Percentiles rank a stretch among this genome's conserved stretches.
Conservation (phyloP, 1,140 invertebrate genomes). For the Drosophila lowei region DNA sequence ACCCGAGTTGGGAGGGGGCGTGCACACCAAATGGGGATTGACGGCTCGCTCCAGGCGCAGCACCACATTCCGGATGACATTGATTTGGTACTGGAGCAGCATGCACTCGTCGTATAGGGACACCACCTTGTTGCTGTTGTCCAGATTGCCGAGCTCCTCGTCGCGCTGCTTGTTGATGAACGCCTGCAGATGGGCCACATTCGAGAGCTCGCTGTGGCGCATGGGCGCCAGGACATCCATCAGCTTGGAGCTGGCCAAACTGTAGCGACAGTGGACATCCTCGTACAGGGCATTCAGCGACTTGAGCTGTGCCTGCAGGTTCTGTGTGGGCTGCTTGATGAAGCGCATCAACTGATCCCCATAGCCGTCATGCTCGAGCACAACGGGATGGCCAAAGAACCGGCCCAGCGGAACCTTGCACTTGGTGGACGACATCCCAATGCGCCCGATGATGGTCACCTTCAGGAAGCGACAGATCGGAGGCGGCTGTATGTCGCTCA, state of each 20-base stretch:
- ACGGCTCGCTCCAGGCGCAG: constrained; percentile 86
- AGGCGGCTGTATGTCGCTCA: constrained; percentile 94
- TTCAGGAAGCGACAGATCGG: constrained; percentile 94
- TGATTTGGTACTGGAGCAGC: constrained; percentile 91
- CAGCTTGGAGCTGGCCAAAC: constrained; percentile 91
- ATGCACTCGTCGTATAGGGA: constrained; percentile 92
- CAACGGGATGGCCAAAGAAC: constrained; percentile 94
- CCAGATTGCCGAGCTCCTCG: constrained; percentile 84
- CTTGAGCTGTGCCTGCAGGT: constrained; percentile 71
- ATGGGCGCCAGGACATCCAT: constrained; percentile 90
- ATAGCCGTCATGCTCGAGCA: constrained; percentile 88
- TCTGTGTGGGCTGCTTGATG: constrained; percentile 59
- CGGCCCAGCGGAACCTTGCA: constrained; percentile 95
- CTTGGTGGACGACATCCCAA: constrained; percentile 94
- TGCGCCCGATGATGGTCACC: constrained; percentile 94
- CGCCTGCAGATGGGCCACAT: constrained; percentile 91
- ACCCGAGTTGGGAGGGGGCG: constrained; percentile 8
- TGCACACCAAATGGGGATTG: constrained; percentile 20
- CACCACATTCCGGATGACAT: constrained; percentile 89
- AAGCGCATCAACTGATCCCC: constrained; percentile 83
- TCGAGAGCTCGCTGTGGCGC: constrained; percentile 89
- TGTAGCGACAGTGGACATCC: constrained; percentile 92
- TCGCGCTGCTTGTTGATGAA: constrained; percentile 89
- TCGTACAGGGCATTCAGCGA: constrained; percentile 85
- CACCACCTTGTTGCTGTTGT: constrained; percentile 88